Evolutionary conservation across 2,888 invertebrate genomes (phyloP), one percentile per base, ranked within the genome.

Genomic region (Phoenoteleia sp.): DNA sequence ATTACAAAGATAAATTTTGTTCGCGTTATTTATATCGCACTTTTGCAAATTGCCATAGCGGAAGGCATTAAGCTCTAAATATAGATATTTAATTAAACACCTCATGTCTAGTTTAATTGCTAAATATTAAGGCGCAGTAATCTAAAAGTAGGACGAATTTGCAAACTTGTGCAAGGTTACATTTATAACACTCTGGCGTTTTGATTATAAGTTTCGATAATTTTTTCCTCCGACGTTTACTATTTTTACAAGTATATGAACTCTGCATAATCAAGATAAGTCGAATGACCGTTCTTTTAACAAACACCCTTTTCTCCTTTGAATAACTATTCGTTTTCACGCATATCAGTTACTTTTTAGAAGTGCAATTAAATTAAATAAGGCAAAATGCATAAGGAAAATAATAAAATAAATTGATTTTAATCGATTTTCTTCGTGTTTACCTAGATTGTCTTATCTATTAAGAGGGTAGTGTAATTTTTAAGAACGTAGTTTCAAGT

Each of bases 101-200:
- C 52, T 52, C 25, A 25, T 52, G n/a, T 52, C 52, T 52, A 52
- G 25, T 21, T 52, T 52, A 52, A 52, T 52, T 52, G n/a, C 52
- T 25, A 52, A 52, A 52, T 52, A 52, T 52, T 19, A n/a, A 52
- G 23, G 52, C n/a, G 52, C 25, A 25, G 52, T 23, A 23, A 25
- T 23, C 23, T 9, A 52, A 52, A 52, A 52, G 52, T 52, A 52
- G 52, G 52, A 52, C 52, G 25, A 7, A 25, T 52, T 25, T 7
- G 3, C 52, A 25, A 52, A 52, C 52, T 52, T 52, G 13, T 23
- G 52, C 52, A 52, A 23, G 52, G 52, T 52, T 52, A 23, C 52
- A 52, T n/a, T n/a, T n/a, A n/a, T n/a, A n/a, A n/a, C n/a, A n/a
- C n/a, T n/a, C n/a, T n/a, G n/a, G n/a, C n/a, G n/a, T n/a, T n/a